Evolutionary conservation across 2,888 invertebrate genomes (phyloP).

Genomic region (Galerucella pusilla): DNA sequence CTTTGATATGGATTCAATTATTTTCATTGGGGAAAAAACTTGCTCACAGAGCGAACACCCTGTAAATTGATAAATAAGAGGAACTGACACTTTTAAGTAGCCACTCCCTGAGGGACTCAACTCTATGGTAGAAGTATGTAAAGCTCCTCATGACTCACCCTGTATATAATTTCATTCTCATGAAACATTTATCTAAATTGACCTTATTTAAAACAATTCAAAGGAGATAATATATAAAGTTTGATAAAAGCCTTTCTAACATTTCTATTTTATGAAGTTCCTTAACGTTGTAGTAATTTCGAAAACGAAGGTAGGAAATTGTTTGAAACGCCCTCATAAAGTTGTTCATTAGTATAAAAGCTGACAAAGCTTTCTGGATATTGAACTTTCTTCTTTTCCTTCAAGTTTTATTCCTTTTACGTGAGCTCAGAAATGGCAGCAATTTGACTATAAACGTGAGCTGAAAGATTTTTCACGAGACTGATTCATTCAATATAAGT

Average conservation of each 20-base stretch:
- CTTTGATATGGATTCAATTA: too few relatives aligned
- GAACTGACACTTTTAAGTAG: too few relatives aligned
- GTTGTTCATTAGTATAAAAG: constrained; percentile 38
- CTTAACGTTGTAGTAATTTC: constrained; percentile 20
- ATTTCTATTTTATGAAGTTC: background rate
- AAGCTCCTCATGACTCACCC: too few relatives aligned
- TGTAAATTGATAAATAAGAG: too few relatives aligned
- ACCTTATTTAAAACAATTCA: background rate
- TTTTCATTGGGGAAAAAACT: too few relatives aligned
- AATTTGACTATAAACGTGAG: constrained; percentile 26
- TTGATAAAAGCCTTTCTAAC: background rate
- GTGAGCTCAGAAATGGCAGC: constrained; percentile 26
- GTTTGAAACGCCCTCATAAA: constrained; percentile 36
- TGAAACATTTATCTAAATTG: background rate
- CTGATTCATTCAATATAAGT: background rate
- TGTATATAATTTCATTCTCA: too few relatives aligned
- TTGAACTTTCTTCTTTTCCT: constrained; percentile 25
- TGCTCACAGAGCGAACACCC: too few relatives aligned
- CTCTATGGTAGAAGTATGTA: too few relatives aligned
- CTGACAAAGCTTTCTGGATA: constrained; percentile 29
- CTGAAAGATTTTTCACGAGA: constrained; percentile 16
- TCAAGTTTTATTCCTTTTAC: constrained; percentile 31
- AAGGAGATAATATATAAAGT: background rate
- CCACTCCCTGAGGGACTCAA: too few relatives aligned
- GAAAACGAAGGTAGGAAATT: constrained; percentile 30